Conservation (phyloP, 30 jellyfish, hydroid and myxozoan species). For the Catostylus mosaicus region DNA sequence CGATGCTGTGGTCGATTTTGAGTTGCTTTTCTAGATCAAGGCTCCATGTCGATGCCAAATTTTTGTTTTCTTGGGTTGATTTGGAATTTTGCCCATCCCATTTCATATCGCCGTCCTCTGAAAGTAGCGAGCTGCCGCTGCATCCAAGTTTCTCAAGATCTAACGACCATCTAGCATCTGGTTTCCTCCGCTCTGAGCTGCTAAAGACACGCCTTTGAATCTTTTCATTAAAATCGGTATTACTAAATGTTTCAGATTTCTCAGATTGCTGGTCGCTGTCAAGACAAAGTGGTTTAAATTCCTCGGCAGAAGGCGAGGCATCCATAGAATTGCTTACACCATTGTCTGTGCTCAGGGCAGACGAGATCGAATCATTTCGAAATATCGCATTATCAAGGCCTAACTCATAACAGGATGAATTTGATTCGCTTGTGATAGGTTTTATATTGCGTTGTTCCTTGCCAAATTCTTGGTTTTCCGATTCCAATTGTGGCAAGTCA, state of each 20-base stretch:
- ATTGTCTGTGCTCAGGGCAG: constrained; percentile 15
- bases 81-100: constrained; percentile 55
- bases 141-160: constrained; percentile 64
- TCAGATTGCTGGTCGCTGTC: constrained; percentile 31
- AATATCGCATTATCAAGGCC: constrained; percentile 7
- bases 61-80: neutral
- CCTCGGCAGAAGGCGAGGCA: constrained; percentile 33
- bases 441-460: neutral
- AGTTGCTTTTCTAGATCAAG: constrained; percentile 37
- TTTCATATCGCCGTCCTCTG: constrained; percentile 32
- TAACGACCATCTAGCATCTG: constrained; percentile 72
- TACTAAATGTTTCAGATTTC: constrained; percentile 28
- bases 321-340: constrained; percentile 15
- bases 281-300: constrained; percentile 16
- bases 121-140: constrained; percentile 15
- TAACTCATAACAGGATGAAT: neutral
- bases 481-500: constrained; percentile 35
- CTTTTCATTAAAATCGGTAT: neutral
- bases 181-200: constrained; percentile 41
- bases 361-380: constrained; percentile 1
- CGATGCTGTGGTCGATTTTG: constrained; percentile 16
- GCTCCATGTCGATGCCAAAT: constrained; percentile 61
- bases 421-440: neutral
- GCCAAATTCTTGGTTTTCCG: constrained; percentile 56
- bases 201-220: constrained; percentile 54